Conservation (phyloP, 1,140 invertebrate genomes). For the Wiebesia pumilae region DNA sequence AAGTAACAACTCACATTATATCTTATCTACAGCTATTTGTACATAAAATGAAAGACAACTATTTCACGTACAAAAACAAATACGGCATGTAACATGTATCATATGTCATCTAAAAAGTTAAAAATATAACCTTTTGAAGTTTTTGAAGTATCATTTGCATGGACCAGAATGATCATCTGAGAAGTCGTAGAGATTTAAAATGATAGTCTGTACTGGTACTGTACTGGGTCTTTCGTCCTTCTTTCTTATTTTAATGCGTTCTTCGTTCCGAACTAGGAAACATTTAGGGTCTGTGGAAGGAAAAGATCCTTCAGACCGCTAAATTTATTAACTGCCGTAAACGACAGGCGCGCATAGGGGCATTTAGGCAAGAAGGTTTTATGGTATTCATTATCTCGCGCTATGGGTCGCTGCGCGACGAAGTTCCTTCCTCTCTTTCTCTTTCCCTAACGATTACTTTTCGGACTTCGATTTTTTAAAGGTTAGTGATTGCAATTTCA, state of each 20-base stretch:
- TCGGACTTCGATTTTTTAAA: constrained; percentile 40
- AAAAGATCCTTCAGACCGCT: constrained; percentile 45
- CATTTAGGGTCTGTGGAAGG: constrained; percentile 11
- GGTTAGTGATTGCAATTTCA: constrained; percentile 36
- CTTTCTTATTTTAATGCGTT: background rate
- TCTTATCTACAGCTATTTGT: too few relatives aligned
- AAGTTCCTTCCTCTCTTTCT: background rate
- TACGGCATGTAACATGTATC: too few relatives aligned
- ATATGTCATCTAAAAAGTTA: too few relatives aligned
- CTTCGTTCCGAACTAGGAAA: constrained; percentile 24
- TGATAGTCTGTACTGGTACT: background rate
- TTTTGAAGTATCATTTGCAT: too few relatives aligned
- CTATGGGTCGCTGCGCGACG: constrained; percentile 2
- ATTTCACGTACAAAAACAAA: too few relatives aligned
- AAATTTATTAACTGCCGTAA: constrained; percentile 55
- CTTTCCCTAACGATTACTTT: constrained; percentile 9
- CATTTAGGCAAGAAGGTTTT: constrained; percentile 51
- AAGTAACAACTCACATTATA: too few relatives aligned
- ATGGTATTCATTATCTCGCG: constrained; percentile 53
- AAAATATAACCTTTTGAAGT: too few relatives aligned
- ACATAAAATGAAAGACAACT: too few relatives aligned
- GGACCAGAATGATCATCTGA: background rate
- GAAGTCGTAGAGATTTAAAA: background rate
- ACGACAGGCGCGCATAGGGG: constrained; percentile 45
- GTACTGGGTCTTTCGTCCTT: background rate